Evolutionary conservation across 2,888 invertebrate genomes (phyloP).

Genomic region (Diaprepes abbreviatus): DNA sequence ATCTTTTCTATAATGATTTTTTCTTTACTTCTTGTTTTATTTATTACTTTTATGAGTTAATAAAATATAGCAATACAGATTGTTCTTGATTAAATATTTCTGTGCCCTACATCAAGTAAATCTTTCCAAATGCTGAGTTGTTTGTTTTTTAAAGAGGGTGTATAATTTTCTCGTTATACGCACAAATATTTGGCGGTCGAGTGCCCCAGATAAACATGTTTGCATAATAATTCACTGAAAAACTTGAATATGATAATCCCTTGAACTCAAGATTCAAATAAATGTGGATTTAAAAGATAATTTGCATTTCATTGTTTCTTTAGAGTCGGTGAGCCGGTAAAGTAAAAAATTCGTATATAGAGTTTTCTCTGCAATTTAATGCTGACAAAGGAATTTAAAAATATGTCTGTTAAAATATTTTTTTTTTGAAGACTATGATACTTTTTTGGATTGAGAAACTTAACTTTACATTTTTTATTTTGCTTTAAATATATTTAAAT

Average conservation of each 20-base stretch:
- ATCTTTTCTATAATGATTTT: no score
- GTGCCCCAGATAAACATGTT: slow-evolving; percentile 13
- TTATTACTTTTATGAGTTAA: no score
- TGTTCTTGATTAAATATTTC: no score
- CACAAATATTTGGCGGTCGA: slow-evolving; percentile 20
- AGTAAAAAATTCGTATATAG: not conserved
- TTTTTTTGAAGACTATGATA: no score
- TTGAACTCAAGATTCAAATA: slow-evolving; percentile 11
- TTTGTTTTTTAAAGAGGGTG: slow-evolving; percentile 10
- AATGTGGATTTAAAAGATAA: slow-evolving; percentile 21
- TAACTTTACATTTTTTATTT: no score
- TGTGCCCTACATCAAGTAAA: not conserved
- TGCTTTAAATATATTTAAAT: no score
- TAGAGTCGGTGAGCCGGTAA: not conserved
- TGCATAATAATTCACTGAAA: slow-evolving; percentile 31
- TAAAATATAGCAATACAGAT: no score
- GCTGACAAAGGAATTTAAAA: not conserved
- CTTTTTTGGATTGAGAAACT: no score
- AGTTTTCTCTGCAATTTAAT: no score
- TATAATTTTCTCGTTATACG: slow-evolving; percentile 18
- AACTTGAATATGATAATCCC: slow-evolving; percentile 33
- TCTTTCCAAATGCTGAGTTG: not conserved
- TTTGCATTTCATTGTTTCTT: slow-evolving; percentile 25
- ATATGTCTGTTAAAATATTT: no score
- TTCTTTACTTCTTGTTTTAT: no score